Conservation (phyloP, 1,140 invertebrate species). For the Eurosta solidaginis region DNA sequence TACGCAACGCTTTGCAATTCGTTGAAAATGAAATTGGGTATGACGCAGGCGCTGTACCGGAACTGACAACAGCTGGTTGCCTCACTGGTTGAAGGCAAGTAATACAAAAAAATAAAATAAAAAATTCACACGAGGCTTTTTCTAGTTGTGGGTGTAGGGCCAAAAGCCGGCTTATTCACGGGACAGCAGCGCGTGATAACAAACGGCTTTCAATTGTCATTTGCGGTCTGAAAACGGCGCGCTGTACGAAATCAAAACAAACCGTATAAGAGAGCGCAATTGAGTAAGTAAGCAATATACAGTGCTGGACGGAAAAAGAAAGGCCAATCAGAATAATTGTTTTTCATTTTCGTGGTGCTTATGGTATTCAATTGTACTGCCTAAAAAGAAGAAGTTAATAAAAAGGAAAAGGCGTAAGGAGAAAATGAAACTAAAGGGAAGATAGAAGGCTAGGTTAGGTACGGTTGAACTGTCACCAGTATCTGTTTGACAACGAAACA, state of each 20-base stretch:
- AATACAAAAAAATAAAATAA: background rate
- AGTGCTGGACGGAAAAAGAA: background rate
- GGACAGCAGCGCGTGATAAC: background rate
- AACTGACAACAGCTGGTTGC: constrained; percentile 8
- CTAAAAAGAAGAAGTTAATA: too few relatives aligned
- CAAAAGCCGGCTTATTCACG: too few relatives aligned
- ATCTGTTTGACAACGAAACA: too few relatives aligned
- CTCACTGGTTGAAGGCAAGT: background rate
- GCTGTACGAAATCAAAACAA: constrained; percentile 6
- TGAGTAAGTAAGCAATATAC: background rate
- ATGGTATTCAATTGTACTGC: too few relatives aligned
- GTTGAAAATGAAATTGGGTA: background rate
- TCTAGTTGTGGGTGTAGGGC: too few relatives aligned
- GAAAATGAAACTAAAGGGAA: too few relatives aligned
- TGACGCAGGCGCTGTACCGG: constrained; percentile 16
- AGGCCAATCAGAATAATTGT: too few relatives aligned
- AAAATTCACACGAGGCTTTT: background rate
- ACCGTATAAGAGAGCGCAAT: background rate
- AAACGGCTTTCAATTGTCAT: background rate
- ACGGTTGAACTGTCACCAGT: too few relatives aligned
- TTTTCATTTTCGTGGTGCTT: too few relatives aligned
- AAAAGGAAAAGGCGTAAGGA: too few relatives aligned
- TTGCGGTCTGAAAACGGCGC: background rate
- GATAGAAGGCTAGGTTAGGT: too few relatives aligned
- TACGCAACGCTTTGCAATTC: constrained; percentile 31